Evolutionary conservation across 2,888 invertebrate species (phyloP).

Genomic region (Dusona sp.): DNA sequence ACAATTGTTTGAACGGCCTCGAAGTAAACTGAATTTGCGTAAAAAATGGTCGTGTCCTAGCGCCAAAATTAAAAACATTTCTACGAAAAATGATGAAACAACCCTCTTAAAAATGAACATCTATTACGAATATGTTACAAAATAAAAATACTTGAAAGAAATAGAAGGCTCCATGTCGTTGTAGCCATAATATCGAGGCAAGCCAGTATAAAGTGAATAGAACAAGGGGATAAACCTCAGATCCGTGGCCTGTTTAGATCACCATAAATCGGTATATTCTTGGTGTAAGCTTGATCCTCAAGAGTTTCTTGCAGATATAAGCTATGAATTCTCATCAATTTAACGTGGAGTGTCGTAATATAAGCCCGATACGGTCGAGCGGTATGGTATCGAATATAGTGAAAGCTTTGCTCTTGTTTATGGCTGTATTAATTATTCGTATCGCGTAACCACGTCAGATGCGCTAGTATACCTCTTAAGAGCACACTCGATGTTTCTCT

Average conservation of each 20-base stretch:
- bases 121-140: not conserved
- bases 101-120: not conserved
- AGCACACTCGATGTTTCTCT: constrained; percentile 72
- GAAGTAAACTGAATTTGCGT: not conserved
- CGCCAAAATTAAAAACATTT: too few species aligned
- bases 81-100: not conserved
- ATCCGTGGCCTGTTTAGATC: not conserved
- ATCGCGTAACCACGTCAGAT: constrained; percentile 76
- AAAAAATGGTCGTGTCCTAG: not conserved
- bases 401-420: constrained; percentile 78
- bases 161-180: not conserved
- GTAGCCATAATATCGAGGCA: not conserved
- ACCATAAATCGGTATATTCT: constrained; percentile 4
- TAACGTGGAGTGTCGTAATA: constrained; percentile 77
- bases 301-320: not conserved
- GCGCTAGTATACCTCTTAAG: constrained; percentile 44
- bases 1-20: not conserved
- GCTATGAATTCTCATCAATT: constrained; percentile 78
- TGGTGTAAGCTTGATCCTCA: not conserved
- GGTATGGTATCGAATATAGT: constrained; percentile 51
- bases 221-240: constrained; percentile 9
- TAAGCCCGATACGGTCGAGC: constrained; percentile 69
- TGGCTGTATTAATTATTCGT: constrained; percentile 83
- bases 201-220: constrained; percentile 13
- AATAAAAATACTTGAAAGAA: not conserved